Conservation (phyloP, 2,888 invertebrate genomes). For the Melanotus villosus region DNA sequence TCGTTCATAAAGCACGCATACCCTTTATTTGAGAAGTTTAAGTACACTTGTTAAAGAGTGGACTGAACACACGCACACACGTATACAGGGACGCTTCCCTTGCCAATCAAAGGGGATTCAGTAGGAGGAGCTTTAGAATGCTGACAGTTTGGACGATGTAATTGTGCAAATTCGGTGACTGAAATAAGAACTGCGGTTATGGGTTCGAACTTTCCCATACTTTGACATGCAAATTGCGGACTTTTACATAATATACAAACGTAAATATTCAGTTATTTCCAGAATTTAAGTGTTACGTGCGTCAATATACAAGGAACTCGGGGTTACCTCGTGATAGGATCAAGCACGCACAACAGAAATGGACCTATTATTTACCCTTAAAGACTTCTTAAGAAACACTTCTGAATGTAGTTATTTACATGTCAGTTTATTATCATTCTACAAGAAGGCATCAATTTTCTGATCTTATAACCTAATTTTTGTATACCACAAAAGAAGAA, state of each 20-base stretch:
- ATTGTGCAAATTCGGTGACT: slow-evolving; percentile 49
- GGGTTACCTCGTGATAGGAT: slow-evolving; percentile 24
- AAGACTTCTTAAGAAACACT: slow-evolving; percentile 12
- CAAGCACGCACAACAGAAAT: slow-evolving; percentile 25
- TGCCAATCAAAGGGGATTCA: slow-evolving; percentile 57
- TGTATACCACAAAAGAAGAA: slow-evolving; percentile 12
- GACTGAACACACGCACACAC: slow-evolving; percentile 51
- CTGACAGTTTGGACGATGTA: slow-evolving; percentile 38
- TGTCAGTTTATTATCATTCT: slow-evolving; percentile 3
- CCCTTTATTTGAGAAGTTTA: slow-evolving; percentile 56
- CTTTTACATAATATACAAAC: slow-evolving; percentile 30
- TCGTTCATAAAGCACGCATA: slow-evolving; percentile 55
- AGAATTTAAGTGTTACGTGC: slow-evolving; percentile 34
- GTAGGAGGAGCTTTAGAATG: slow-evolving; percentile 55
- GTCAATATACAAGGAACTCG: slow-evolving; percentile 18
- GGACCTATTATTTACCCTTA: slow-evolving; percentile 26
- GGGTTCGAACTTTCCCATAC: slow-evolving; percentile 41
- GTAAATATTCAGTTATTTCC: slow-evolving; percentile 21
- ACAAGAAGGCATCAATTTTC: slow-evolving; percentile 13
- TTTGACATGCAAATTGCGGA: slow-evolving; percentile 40
- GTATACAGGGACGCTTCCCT: slow-evolving; percentile 50
- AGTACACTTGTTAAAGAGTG: slow-evolving; percentile 54
- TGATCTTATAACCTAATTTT: slow-evolving; percentile 34
- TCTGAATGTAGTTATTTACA: slow-evolving; percentile 20
- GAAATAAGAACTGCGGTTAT: slow-evolving; percentile 40